A percentile compares a stretch with the other conserved stretches of the same genome.
Conservation (phyloP, 1,140 invertebrate genomes). For the Gonatopus flavifemur region DNA sequence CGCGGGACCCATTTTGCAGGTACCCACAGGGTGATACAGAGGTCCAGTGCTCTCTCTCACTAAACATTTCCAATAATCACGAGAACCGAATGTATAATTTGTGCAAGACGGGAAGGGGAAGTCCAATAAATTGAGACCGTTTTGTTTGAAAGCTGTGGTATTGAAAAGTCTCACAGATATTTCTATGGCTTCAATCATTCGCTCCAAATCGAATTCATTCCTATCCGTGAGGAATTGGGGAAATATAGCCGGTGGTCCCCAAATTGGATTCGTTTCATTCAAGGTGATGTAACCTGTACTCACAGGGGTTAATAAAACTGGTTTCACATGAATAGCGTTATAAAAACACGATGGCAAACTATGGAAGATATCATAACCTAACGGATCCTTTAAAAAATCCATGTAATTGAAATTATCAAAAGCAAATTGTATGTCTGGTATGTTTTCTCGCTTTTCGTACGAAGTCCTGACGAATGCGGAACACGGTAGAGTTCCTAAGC, state of each 20-base stretch:
- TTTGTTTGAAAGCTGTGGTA: constrained; percentile 29
- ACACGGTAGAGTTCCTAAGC: constrained; percentile 40
- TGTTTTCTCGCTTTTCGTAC: constrained; percentile 29
- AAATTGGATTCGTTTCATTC: constrained; percentile 59
- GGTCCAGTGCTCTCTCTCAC: constrained; percentile 65
- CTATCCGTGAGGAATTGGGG: constrained; percentile 61
- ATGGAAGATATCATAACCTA: constrained; percentile 36
- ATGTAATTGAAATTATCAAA: constrained; percentile 57
- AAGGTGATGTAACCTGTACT: constrained; percentile 61
- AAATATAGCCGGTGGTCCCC: constrained; percentile 63
- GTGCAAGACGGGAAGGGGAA: constrained; percentile 39
- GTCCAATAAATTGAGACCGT: constrained; percentile 30
- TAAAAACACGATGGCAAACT: constrained; percentile 44
- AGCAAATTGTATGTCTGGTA: constrained; percentile 68
- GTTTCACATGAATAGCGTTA: constrained; percentile 48
- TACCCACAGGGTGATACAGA: constrained; percentile 73
- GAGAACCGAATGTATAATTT: constrained; percentile 50
- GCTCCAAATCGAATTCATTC: constrained; percentile 48
- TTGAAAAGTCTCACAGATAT: constrained; percentile 30
- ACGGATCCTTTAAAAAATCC: constrained; percentile 41
- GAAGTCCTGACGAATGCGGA: constrained; percentile 45
- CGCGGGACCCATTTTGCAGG: constrained; percentile 75
- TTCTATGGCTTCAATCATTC: constrained; percentile 53
- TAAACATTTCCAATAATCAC: constrained; percentile 68
- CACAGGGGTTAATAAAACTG: constrained; percentile 57